These are phyloP conservation scores for Megalonaias nervosa DNA, from an alignment of 1,140 invertebrate genomes.

Conservation along the genomic window DNA sequence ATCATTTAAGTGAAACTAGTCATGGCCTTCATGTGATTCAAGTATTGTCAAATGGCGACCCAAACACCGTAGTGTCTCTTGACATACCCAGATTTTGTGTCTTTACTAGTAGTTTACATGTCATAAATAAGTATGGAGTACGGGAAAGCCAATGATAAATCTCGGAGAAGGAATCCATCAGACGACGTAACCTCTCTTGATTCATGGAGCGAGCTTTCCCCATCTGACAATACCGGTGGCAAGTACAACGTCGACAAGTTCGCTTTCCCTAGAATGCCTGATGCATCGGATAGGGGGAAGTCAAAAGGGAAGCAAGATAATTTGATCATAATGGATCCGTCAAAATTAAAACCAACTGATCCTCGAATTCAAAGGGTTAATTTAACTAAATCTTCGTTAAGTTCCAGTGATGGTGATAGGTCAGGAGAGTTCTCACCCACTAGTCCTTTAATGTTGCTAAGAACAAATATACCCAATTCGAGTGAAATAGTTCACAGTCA, in stretches of 20 bases:
- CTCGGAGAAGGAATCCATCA: slow-evolving; percentile 21
- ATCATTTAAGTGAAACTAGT: no score
- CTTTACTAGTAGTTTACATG: no score
- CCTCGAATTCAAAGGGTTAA: slow-evolving; percentile 1
- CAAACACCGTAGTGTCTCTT: no score
- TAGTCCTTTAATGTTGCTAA: neutral
- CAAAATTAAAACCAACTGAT: slow-evolving; percentile 17
- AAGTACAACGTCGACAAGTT: neutral
- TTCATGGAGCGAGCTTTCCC: slow-evolving; percentile 47
- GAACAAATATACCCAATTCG: neutral
- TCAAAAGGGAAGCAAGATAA: slow-evolving; percentile 13
- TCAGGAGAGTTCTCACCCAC: neutral
- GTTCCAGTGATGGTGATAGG: neutral
- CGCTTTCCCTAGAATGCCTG: neutral
- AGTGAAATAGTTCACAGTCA: neutral
- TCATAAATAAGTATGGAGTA: neutral
- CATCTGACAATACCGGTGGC: slow-evolving; percentile 8
- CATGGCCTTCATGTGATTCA: no score
- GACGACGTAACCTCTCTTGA: slow-evolving; percentile 48
- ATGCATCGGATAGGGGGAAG: slow-evolving; percentile 8
- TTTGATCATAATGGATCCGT: slow-evolving; percentile 22
- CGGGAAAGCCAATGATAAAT: neutral
- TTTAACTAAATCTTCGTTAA: slow-evolving; percentile 9
- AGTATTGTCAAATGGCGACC: no score
- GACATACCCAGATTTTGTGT: no score